Base-by-base conservation (phyloP, 1,140 invertebrate genomes). In the Drosophila lacertosa region DNA sequence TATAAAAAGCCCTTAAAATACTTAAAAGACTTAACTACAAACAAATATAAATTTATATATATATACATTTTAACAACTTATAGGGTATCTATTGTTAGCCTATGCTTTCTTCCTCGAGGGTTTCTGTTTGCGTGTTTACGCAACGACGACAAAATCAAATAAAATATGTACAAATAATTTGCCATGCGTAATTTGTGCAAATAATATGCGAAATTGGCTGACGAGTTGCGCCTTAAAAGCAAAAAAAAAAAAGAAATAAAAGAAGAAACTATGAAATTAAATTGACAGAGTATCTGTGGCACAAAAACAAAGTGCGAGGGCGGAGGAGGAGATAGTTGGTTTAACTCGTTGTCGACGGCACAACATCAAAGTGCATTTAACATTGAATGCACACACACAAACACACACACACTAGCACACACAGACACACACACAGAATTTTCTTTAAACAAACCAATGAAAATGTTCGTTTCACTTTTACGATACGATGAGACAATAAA, bases 121-220 rank as follows among this genome's bases (percentile, higher is more conserved):
- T 22, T 65, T 54, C 50, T 51, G n/a, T 35, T 80, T 73, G 80
- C 80, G 80, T 83, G 80, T 48, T 78, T 74, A 83, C 63, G 81
- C 76, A 76, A 57, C 50, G 59, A 72, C 59, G 65, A 66, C 51
- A 71, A 72, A 77, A 74, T 60, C 77, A 68, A 84, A 80, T 76
- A 79, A 84, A 78, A 83, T 77, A 70, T 74, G 68, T 74, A 81
- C 64, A 74, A 77, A 81, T 77, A 67, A 88, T 81, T 81, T 82
- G 82, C 77, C 74, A 81, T 86, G 81, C 82, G 82, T 86, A 86
- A 86, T 86, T 86, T 86, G 81, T 86, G 81, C 81, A 88, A 86
- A 86, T 86, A 86, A 86, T 86, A 86, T 88, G 77, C 77, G 77
- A 88, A 86, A 86, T 86, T 84, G 77, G 47, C 47, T 18, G 45